Conservation (phyloP, 2,888 invertebrate species). For the Agrochola lychnidis region DNA sequence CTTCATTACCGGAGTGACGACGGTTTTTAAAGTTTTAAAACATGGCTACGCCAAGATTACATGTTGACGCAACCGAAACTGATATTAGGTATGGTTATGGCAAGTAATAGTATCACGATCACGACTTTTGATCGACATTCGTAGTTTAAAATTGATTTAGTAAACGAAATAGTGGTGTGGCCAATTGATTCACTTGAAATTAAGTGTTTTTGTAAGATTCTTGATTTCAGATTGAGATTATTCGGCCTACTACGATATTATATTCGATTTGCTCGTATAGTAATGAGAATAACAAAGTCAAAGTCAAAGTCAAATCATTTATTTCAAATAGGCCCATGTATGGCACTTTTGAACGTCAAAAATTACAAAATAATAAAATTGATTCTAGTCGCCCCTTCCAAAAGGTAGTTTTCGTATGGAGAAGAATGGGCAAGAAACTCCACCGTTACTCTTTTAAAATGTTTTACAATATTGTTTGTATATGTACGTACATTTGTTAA, state of each 20-base stretch:
- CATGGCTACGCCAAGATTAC: constrained; percentile 2
- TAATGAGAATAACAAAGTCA: too few relatives aligned
- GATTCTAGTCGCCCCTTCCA: too few relatives aligned
- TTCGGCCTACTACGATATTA: background rate
- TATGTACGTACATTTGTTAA: too few relatives aligned
- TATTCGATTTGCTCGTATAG: background rate
- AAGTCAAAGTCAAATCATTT: too few relatives aligned
- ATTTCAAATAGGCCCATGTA: too few relatives aligned
- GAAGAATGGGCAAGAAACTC: too few relatives aligned
- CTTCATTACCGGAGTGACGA: constrained; percentile 1
- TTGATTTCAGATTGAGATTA: background rate
- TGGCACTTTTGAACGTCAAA: too few relatives aligned
- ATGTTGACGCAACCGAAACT: constrained; percentile 38
- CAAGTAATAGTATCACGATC: constrained; percentile 29
- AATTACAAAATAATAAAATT: too few relatives aligned
- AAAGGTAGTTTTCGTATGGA: too few relatives aligned
- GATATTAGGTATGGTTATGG: constrained; percentile 2
- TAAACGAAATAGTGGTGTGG: constrained; percentile 3
- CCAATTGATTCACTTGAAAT: constrained; percentile 16
- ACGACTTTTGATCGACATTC: constrained; percentile 35
- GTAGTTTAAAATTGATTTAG: constrained; percentile 26
- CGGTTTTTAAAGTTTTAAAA: constrained; percentile 4
- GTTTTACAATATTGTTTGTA: too few relatives aligned
- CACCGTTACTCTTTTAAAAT: too few relatives aligned
- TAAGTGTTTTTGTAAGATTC: background rate